Evolutionary conservation across 1,140 invertebrate genomes (phyloP), one percentile per base, ranked within the genome.

Genomic region (Drosophila littoralis): DNA sequence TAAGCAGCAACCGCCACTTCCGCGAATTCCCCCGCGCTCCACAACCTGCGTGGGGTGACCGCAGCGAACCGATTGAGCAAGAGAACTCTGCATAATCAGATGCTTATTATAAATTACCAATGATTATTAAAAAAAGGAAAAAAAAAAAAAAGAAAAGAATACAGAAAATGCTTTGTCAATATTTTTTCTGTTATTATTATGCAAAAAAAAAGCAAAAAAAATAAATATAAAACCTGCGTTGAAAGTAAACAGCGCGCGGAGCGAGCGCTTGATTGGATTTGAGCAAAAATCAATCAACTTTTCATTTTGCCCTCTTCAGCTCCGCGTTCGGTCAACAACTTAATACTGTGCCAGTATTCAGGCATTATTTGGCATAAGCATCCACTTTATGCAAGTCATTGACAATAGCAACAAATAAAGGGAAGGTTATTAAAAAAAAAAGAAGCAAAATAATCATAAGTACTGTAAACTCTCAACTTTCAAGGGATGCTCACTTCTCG

Each of bases 101-200:
- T 80, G 81, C 81, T 77, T 84, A 84, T 80, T 84, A 80, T 77
- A 70, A 84, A 84, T 84, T 84, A 84, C 70, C 67, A 84, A 85
- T 84, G 77, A 77, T 80, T 83, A 84, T 76, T 80, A 84, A 77
- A 72, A 83, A 50, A 38, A 32, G n/a, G n/a, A n/a, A 43, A 45
- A 32, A 43, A 15, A 22, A 6, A 32, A 9, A 42, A 3, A 28
- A 28, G 4, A 28, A 28, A 28, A 28, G 22, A 28, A 5, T 3
- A 28, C 22, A 22, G 12, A 68, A 73, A 83, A 74, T 57, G 73
- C 65, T 63, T 70, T 70, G 77, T 70, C 83, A 84, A 84, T 80
- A 84, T 84, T 80, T 67, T 64, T 5, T 28, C 22, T 38, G 46
- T 64, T 64, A 50, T 69, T 40, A 61, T 68, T 42, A 22, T 66